Percentiles rank a stretch among this genome's conserved stretches.
Conservation (phyloP, 2,797 vertebrate species). For the Sylvia borin region DNA sequence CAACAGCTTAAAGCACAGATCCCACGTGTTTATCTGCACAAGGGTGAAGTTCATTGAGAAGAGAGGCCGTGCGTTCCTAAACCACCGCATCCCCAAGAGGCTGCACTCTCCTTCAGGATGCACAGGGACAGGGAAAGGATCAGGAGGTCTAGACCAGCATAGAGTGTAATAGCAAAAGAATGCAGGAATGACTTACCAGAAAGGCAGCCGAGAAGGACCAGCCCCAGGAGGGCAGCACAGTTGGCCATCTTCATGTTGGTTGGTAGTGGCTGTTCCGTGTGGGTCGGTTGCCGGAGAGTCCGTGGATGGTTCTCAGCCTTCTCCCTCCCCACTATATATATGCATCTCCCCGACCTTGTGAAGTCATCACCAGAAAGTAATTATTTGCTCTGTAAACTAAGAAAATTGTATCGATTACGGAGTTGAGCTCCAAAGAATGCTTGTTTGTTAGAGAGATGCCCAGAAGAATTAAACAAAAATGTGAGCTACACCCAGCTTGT, state of each 20-base stretch:
- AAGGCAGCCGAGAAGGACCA: constrained; percentile 34
- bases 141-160: neutral
- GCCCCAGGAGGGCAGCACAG: constrained; percentile 32
- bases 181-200: constrained; percentile 21
- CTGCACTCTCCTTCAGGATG: neutral
- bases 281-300: neutral
- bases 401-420: constrained; percentile 58
- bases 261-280: neutral
- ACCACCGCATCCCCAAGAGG: neutral
- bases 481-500: constrained; percentile 50
- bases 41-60: neutral
- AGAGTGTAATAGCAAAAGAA: neutral
- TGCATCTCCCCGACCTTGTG: neutral
- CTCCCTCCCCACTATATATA: neutral
- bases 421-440: constrained; percentile 25
- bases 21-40: neutral
- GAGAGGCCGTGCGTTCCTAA: neutral
- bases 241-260: neutral
- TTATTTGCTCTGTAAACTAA: constrained; percentile 60
- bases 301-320: neutral
- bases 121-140: neutral
- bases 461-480: constrained; percentile 58
- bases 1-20: neutral
- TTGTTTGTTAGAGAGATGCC: constrained; percentile 58
- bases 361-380: constrained; percentile 47